Conservation (phyloP, 2,888 invertebrate genomes). For the Tuta absoluta region DNA sequence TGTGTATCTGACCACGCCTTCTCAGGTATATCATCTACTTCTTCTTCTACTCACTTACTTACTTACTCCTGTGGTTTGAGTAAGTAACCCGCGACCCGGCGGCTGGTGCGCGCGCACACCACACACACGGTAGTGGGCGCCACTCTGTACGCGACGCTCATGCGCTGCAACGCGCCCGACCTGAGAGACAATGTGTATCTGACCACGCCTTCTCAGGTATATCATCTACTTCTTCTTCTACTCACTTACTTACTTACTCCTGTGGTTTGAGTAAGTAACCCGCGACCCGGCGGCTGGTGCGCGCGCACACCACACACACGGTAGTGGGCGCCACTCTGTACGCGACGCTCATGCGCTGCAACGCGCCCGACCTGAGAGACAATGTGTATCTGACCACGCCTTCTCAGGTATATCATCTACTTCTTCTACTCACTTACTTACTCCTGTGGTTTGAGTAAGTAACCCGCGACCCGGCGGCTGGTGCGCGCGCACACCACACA, state of each 20-base stretch:
- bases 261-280: too few relatives aligned
- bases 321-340: slow-evolving; percentile 57
- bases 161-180: slow-evolving; percentile 51
- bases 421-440: background rate
- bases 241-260: too few relatives aligned
- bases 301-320: slow-evolving; percentile 39
- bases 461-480: slow-evolving; percentile 28
- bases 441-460: too few relatives aligned
- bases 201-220: slow-evolving; percentile 49
- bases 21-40: slow-evolving; percentile 43
- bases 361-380: slow-evolving; percentile 52
- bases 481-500: slow-evolving; percentile 37
- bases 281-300: slow-evolving; percentile 31
- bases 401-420: slow-evolving; percentile 41
- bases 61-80: too few relatives aligned
- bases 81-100: slow-evolving; percentile 23
- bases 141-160: slow-evolving; percentile 60
- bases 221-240: too few relatives aligned
- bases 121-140: slow-evolving; percentile 48
- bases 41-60: slow-evolving; percentile 1
- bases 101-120: slow-evolving; percentile 34
- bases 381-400: slow-evolving; percentile 60
- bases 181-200: slow-evolving; percentile 61
- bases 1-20: slow-evolving; percentile 58
- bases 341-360: slow-evolving; percentile 56